Conservation (phyloP, 2,888 invertebrate genomes). For the Melanostoma mellinum region DNA sequence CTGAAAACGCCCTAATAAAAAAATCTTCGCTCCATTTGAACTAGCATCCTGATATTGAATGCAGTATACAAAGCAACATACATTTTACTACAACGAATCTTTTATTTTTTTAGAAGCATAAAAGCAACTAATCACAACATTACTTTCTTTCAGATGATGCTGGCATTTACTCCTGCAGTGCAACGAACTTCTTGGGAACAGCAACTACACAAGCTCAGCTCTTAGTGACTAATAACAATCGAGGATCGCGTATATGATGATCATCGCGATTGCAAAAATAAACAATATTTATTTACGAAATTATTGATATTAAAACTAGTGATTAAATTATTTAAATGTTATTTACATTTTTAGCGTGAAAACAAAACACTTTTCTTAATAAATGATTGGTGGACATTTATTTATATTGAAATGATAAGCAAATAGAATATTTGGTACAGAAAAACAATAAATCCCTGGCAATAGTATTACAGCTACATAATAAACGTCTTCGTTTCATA, state of each 20-base stretch:
- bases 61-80: no score
- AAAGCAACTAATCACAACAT: constrained; percentile 65
- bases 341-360: neutral
- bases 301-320: constrained; percentile 30
- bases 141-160: constrained; percentile 85
- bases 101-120: neutral
- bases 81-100: neutral
- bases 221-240: constrained; percentile 88
- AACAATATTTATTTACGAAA: constrained; percentile 39
- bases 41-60: no score
- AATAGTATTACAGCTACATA: constrained; percentile 61
- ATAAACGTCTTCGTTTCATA: no score
- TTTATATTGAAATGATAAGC: constrained; percentile 20
- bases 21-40: no score
- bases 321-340: constrained; percentile 25
- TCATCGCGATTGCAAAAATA: constrained; percentile 4
- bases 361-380: constrained; percentile 20
- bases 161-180: constrained; percentile 89
- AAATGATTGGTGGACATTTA: constrained; percentile 46
- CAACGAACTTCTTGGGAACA: constrained; percentile 87
- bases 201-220: constrained; percentile 86
- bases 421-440: neutral
- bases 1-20: no score
- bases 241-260: constrained; percentile 79
- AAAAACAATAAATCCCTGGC: constrained; percentile 1